phyloP scores from a whole-genome alignment of 2,113 vertebrate species.

The Dascyllus trimaculatus region DNA sequence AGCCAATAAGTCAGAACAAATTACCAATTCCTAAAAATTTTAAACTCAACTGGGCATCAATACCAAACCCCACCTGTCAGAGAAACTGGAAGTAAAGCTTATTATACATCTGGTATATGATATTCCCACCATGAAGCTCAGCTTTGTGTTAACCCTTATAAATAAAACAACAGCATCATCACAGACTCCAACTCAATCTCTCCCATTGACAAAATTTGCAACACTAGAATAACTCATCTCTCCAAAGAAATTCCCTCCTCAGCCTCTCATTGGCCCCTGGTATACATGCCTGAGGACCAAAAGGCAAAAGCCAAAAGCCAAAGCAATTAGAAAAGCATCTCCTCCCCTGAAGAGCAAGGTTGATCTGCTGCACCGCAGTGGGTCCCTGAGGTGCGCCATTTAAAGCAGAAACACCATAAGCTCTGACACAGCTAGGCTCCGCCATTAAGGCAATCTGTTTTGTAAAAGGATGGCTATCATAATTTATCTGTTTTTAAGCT shows the following conservation, averaged over 20 bases:
- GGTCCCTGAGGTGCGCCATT: slow-evolving; percentile 61
- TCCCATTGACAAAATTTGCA: slow-evolving; percentile 58
- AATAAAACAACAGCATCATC: slow-evolving; percentile 68
- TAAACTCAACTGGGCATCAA: slow-evolving; percentile 17
- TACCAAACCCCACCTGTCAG: slow-evolving; percentile 20
- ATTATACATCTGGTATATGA: slow-evolving; percentile 11
- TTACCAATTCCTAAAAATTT: slow-evolving; percentile 28
- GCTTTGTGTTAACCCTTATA: slow-evolving; percentile 62
- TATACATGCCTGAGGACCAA: slow-evolving; percentile 42
- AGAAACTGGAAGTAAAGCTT: slow-evolving; percentile 9
- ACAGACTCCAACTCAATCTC: slow-evolving; percentile 52
- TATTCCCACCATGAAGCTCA: slow-evolving; percentile 49
- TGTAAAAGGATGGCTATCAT: slow-evolving; percentile 53
- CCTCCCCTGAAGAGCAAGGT: slow-evolving; percentile 59
- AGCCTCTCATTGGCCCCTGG: slow-evolving; percentile 40
- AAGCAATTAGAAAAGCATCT: slow-evolving; percentile 80
- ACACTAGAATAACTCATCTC: slow-evolving; percentile 41
- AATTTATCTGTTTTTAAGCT: slow-evolving; percentile 76
- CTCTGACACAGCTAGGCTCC: slow-evolving; percentile 30
- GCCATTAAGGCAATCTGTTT: slow-evolving; percentile 70
- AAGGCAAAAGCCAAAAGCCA: slow-evolving; percentile 62
- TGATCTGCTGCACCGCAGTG: slow-evolving; percentile 42
- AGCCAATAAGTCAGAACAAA: slow-evolving; percentile 41
- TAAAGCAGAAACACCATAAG: slow-evolving; percentile 44
- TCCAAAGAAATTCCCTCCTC: slow-evolving; percentile 44